Percentiles rank a stretch among this genome's conserved stretches.
Conservation (phyloP, 53 echinoderm and acorn worm species). For the Mesocentrotus franciscanus region DNA sequence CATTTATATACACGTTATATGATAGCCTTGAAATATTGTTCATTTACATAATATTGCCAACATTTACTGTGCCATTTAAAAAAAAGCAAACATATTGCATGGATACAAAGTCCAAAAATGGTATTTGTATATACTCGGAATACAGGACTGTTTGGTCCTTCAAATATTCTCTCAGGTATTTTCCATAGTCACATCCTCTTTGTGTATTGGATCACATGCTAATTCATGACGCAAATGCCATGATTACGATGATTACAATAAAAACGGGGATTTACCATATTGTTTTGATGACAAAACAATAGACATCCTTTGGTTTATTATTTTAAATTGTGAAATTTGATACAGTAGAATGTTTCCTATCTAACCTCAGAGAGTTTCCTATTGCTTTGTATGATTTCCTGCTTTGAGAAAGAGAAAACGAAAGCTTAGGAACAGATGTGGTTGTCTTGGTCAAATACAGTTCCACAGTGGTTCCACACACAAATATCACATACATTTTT, state of each 20-base stretch:
- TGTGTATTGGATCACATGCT: neutral
- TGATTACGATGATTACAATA: neutral
- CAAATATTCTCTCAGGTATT: neutral
- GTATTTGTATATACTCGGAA: neutral
- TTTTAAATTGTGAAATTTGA: neutral
- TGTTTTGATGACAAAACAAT: neutral
- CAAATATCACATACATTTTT: neutral
- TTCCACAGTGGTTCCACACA: neutral
- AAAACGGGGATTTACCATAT: slow-evolving; percentile 33
- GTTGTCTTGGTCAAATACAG: neutral
- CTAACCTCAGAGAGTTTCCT: neutral
- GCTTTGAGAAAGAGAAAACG: neutral
- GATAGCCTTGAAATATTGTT: neutral
- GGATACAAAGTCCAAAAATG: neutral
- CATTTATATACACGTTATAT: neutral
- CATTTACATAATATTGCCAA: neutral
- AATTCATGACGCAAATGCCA: neutral
- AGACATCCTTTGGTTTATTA: neutral
- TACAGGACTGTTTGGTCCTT: neutral
- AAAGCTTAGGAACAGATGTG: neutral
- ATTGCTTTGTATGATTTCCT: slow-evolving; percentile 33
- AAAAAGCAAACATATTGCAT: slow-evolving; percentile 11
- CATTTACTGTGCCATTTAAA: neutral
- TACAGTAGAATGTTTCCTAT: neutral
- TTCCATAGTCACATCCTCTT: neutral